phyloP scores from a whole-genome alignment of 1,140 invertebrate species.

The Triops longicaudatus region DNA sequence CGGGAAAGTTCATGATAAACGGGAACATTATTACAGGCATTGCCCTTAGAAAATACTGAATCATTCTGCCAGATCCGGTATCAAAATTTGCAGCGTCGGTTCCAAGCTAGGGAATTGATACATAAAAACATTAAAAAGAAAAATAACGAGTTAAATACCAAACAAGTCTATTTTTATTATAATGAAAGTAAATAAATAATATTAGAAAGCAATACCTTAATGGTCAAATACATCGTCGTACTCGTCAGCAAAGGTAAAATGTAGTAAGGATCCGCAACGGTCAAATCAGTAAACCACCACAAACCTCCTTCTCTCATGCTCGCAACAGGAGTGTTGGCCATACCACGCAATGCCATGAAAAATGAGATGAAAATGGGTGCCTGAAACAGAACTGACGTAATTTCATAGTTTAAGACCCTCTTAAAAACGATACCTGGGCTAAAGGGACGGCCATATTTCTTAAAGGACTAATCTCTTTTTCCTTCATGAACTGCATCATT shows the following conservation, averaged over 20 bases:
- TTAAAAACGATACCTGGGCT: conserved; percentile 68
- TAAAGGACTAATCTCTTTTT: conserved; percentile 67
- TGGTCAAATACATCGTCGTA: conserved; percentile 64
- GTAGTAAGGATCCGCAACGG: conserved; percentile 80
- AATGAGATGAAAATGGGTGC: conserved; percentile 83
- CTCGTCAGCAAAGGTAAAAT: conserved; percentile 76
- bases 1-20: conserved; percentile 79
- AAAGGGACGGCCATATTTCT: conserved; percentile 72
- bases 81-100: conserved; percentile 60
- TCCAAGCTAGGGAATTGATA: conserved; percentile 56
- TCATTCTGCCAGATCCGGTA: conserved; percentile 52
- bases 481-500: conserved; percentile 67
- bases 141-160: too few species aligned
- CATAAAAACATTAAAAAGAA: too few species aligned
- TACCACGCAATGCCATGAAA: conserved; percentile 69
- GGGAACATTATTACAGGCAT: conserved; percentile 75
- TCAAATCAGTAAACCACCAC: conserved; percentile 88
- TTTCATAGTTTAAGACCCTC: too few species aligned
- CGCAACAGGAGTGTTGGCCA: conserved; percentile 79
- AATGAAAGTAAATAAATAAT: too few species aligned
- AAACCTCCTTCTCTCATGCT: conserved; percentile 81
- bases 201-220: conserved; percentile 51
- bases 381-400: conserved; percentile 44
- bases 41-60: conserved; percentile 63
- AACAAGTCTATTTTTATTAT: too few species aligned